Percentiles rank a stretch among this genome's conserved stretches.
These are phyloP conservation scores for Scaptodrosophila latifasciaeformis DNA, from an alignment of 2,888 invertebrate genomes.

Conservation along the genomic window DNA sequence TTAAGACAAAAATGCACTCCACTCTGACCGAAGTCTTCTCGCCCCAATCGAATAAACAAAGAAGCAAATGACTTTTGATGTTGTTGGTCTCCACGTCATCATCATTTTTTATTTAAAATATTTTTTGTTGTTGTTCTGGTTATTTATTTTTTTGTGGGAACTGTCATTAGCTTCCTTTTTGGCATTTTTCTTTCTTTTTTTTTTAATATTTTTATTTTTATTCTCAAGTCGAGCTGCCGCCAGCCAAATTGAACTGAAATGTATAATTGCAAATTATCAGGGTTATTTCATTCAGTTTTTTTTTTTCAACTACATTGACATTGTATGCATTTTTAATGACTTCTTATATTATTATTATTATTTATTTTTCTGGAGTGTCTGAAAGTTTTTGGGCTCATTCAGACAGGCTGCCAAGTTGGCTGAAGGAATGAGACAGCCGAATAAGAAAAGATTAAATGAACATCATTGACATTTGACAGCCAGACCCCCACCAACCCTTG, in stretches of 20 bases:
- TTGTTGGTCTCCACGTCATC: slow-evolving; percentile 34
- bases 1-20: too few species aligned
- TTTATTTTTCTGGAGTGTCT: slow-evolving; percentile 3
- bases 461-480: slow-evolving; percentile 58
- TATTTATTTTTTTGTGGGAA: too few species aligned
- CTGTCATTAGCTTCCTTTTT: slow-evolving; percentile 62
- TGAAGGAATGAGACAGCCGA: too few species aligned
- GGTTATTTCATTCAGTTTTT: slow-evolving; percentile 9
- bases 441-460: slow-evolving; percentile 32
- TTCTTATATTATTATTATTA: slow-evolving; percentile 37
- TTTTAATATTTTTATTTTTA: too few species aligned
- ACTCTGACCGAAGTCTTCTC: too few species aligned
- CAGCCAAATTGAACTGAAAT: slow-evolving; percentile 21
- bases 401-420: too few species aligned
- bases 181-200: too few species aligned
- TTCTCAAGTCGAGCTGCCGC: too few species aligned
- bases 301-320: slow-evolving; percentile 51
- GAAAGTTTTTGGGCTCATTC: slow-evolving; percentile 13
- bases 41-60: too few species aligned
- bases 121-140: too few species aligned
- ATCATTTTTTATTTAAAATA: slow-evolving; percentile 47
- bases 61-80: slow-evolving; percentile 51
- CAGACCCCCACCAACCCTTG: slow-evolving; percentile 27
- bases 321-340: slow-evolving; percentile 57
- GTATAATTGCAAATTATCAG: slow-evolving; percentile 57